A percentile compares a stretch with the other conserved stretches of the same genome.
phyloP scores from a whole-genome alignment of 1,140 invertebrate genomes.

The Wiebesia pumilae region DNA sequence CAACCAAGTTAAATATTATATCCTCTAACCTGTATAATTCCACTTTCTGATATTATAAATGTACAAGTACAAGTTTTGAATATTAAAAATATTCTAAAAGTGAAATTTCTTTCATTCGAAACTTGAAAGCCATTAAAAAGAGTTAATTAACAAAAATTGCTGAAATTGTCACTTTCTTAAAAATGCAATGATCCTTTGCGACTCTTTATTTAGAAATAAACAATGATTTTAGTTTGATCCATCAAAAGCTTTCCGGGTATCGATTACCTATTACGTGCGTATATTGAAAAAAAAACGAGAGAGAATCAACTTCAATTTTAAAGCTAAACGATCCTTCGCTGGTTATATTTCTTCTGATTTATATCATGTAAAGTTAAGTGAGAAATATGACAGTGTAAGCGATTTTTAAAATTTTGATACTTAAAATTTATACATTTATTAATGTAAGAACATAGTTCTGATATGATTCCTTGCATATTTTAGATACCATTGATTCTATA shows the following conservation, averaged over 20 bases:
- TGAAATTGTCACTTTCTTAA: neutral
- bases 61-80: too few relatives aligned
- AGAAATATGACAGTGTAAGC: slow-evolving; percentile 12
- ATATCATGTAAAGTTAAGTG: slow-evolving; percentile 25
- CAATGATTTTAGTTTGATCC: slow-evolving; percentile 58
- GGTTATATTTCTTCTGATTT: slow-evolving; percentile 20
- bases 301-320: slow-evolving; percentile 34
- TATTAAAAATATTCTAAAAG: too few relatives aligned
- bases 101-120: too few relatives aligned
- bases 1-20: too few relatives aligned
- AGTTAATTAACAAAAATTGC: too few relatives aligned
- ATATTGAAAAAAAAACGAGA: slow-evolving; percentile 1
- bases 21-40: too few relatives aligned
- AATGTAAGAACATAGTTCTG: neutral
- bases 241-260: slow-evolving; percentile 47
- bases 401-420: slow-evolving; percentile 22
- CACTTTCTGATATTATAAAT: too few relatives aligned
- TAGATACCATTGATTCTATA: neutral
- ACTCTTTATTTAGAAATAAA: slow-evolving; percentile 62
- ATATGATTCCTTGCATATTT: neutral
- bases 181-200: slow-evolving; percentile 18
- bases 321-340: slow-evolving; percentile 10
- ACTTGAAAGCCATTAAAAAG: too few relatives aligned
- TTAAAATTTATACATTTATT: slow-evolving; percentile 43
- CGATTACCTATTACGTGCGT: slow-evolving; percentile 46